Conservation (phyloP, 2,113 vertebrate species). For the Nyctibius bracteatus region DNA sequence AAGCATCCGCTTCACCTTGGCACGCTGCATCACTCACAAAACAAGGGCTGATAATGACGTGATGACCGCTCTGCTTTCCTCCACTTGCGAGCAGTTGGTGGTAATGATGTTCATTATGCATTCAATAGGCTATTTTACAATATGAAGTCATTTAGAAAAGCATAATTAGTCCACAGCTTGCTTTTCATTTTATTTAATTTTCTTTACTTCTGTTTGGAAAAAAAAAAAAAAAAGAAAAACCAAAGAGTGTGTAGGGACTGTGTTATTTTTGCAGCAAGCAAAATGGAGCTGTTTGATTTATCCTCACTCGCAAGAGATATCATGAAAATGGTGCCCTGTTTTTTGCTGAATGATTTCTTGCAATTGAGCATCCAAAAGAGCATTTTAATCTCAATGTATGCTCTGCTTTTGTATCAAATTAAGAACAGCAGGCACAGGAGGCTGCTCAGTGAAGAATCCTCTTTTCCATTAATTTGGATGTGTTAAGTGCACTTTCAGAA, state of each 20-base stretch:
- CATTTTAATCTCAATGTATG: constrained; percentile 75
- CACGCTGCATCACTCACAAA: not conserved
- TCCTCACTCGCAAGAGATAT: constrained; percentile 14
- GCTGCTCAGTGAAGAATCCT: constrained; percentile 66
- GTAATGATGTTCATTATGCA: constrained; percentile 55
- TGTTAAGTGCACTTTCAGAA: constrained; percentile 44
- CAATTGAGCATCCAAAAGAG: constrained; percentile 67
- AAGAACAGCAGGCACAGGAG: constrained; percentile 61
- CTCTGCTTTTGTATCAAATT: constrained; percentile 76
- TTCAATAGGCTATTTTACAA: constrained; percentile 55
- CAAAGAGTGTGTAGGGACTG: not conserved
- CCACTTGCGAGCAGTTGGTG: constrained; percentile 21
- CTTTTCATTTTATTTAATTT: constrained; percentile 73
- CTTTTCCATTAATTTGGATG: constrained; percentile 64
- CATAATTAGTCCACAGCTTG: constrained; percentile 71
- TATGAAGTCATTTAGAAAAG: constrained; percentile 66
- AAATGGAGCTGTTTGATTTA: constrained; percentile 54
- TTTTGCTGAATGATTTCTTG: constrained; percentile 69
- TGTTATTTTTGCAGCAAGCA: constrained; percentile 52
- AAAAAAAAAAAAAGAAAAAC: not conserved
- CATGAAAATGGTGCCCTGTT: constrained; percentile 43
- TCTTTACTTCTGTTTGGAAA: constrained; percentile 57
- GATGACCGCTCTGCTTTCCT: constrained; percentile 20
- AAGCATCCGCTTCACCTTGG: constrained; percentile 14
- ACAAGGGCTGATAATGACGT: constrained; percentile 27